phyloP scores from a whole-genome alignment of 2,797 vertebrate genomes.

The Arctocebus calabarensis region DNA sequence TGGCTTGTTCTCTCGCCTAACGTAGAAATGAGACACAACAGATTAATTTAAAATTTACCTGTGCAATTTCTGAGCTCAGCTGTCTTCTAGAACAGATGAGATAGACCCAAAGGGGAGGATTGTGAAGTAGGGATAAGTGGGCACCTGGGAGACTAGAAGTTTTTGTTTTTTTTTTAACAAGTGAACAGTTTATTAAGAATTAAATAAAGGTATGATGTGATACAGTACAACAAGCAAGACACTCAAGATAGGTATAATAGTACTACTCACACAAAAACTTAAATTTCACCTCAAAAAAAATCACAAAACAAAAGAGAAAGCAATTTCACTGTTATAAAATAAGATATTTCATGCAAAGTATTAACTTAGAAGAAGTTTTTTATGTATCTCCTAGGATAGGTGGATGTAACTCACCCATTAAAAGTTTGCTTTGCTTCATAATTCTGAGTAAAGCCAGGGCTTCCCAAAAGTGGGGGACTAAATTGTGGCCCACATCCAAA shows the following conservation, averaged over 20 bases:
- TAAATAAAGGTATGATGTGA: too few relatives aligned
- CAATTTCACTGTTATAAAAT: too few relatives aligned
- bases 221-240: too few relatives aligned
- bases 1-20: neutral
- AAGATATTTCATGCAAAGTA: too few relatives aligned
- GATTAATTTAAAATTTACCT: neutral
- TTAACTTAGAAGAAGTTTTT: too few relatives aligned
- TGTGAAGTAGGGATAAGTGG: accelerated
- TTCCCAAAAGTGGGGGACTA: neutral
- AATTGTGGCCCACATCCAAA: neutral
- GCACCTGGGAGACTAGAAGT: neutral
- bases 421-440: neutral
- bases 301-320: too few relatives aligned
- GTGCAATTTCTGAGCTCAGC: neutral
- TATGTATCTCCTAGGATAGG: neutral
- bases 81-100: neutral
- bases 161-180: too few relatives aligned
- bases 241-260: too few relatives aligned
- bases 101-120: neutral
- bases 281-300: too few relatives aligned
- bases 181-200: too few relatives aligned
- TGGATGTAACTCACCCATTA: neutral
- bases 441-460: neutral
- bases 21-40: neutral
- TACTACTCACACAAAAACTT: too few relatives aligned